Conservation (phyloP, 1,140 invertebrate species). For the Macrostomum lignano region DNA sequence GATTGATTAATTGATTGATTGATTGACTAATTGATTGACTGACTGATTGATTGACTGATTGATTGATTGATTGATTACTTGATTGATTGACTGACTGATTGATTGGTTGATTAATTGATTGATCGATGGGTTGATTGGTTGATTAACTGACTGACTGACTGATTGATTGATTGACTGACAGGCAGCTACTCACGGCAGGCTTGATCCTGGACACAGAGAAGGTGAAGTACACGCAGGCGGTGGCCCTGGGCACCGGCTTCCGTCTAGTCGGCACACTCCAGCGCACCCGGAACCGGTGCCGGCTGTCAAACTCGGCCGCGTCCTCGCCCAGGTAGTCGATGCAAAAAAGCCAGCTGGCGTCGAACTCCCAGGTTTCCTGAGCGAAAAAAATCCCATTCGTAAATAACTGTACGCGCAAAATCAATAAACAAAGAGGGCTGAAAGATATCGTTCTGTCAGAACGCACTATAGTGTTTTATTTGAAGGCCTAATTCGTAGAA, state of each 20-base stretch:
- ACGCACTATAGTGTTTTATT: too few relatives aligned
- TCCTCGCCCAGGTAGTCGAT: background rate
- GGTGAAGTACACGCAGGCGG: slow-evolving; percentile 2
- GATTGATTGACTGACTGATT: too few relatives aligned
- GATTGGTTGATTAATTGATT: too few relatives aligned
- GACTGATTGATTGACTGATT: too few relatives aligned
- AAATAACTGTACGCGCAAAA: background rate
- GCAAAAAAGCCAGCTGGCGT: slow-evolving; percentile 1
- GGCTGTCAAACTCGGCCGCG: background rate
- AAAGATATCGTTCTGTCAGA: too few relatives aligned
- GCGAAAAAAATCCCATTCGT: background rate
- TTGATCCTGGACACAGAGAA: slow-evolving; percentile 1
- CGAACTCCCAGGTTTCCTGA: slow-evolving; percentile 1
- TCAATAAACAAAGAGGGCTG: background rate
- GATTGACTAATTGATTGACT: too few relatives aligned
- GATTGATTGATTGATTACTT: too few relatives aligned
- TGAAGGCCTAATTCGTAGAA: too few relatives aligned
- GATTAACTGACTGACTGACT: too few relatives aligned
- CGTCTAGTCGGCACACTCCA: slow-evolving; percentile 1
- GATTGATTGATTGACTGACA: too few relatives aligned
- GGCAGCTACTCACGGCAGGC: background rate
- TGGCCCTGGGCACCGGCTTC: background rate
- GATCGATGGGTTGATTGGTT: too few relatives aligned
- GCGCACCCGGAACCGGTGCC: background rate
- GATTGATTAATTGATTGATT: too few relatives aligned